A percentile compares a stretch with the other conserved stretches of the same genome.
These are phyloP conservation scores for Ranitomeya variabilis DNA, from an alignment of 2,113 vertebrate genomes.

Conservation along the genomic window DNA sequence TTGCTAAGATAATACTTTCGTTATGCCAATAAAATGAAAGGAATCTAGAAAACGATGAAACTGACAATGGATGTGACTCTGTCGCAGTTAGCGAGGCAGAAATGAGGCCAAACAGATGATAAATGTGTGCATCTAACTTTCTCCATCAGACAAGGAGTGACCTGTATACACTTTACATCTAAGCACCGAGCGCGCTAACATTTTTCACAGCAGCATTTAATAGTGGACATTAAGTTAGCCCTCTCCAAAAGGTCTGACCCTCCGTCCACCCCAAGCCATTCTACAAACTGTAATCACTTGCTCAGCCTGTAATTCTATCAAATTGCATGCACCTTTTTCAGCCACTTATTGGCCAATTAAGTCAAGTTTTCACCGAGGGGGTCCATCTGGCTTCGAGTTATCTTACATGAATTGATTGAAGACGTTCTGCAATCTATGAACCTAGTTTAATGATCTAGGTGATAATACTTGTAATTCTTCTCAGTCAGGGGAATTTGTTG, in stretches of 20 bases:
- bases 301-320: slow-evolving; percentile 94
- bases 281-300: slow-evolving; percentile 90
- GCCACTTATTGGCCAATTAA: slow-evolving; percentile 99
- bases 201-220: slow-evolving; percentile 94
- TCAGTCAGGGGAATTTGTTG: slow-evolving; percentile 96
- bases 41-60: slow-evolving; percentile 80
- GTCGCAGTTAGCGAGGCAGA: slow-evolving; percentile 85
- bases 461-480: slow-evolving; percentile 99
- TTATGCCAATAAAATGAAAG: slow-evolving; percentile 78
- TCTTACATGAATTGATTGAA: slow-evolving; percentile 99
- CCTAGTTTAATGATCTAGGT: slow-evolving; percentile 99
- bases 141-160: slow-evolving; percentile 91
- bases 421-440: slow-evolving; percentile 93
- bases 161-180: slow-evolving; percentile 85
- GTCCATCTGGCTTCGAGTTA: slow-evolving; percentile 97
- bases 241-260: slow-evolving; percentile 80
- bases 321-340: slow-evolving; percentile 92
- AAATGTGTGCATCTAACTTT: slow-evolving; percentile 79
- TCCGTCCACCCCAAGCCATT: slow-evolving; percentile 70
- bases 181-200: slow-evolving; percentile 86
- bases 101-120: slow-evolving; percentile 96
- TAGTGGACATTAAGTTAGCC: slow-evolving; percentile 85
- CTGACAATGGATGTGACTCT: slow-evolving; percentile 85
- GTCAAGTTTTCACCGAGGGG: slow-evolving; percentile 98
- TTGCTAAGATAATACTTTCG: slow-evolving; percentile 75